Evolutionary conservation across 1,140 invertebrate species (phyloP).

Genomic region (Drosophila oshimai): DNA sequence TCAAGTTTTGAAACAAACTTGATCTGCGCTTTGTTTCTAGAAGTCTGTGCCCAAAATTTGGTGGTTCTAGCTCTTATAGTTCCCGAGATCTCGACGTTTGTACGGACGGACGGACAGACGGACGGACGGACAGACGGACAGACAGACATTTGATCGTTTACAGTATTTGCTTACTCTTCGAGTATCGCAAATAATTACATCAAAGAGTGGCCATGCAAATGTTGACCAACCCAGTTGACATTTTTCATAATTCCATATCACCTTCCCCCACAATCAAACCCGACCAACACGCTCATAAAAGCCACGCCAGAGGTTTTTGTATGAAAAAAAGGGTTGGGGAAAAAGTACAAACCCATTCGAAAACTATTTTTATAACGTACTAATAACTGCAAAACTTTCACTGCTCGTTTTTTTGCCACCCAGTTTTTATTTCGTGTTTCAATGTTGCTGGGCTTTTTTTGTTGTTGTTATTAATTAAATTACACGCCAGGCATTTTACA

Average conservation of each 20-base stretch:
- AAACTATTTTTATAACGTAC: slow-evolving; percentile 77
- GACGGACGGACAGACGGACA: too few species aligned
- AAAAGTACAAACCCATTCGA: slow-evolving; percentile 15
- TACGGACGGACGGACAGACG: too few species aligned
- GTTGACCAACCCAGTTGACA: slow-evolving; percentile 40
- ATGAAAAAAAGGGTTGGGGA: background rate
- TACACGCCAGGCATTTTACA: slow-evolving; percentile 79
- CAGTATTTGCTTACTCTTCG: too few species aligned
- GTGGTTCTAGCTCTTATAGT: too few species aligned
- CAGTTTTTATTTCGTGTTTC: slow-evolving; percentile 34
- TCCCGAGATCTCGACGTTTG: too few species aligned
- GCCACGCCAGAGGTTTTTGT: slow-evolving; percentile 37
- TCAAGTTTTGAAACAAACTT: too few species aligned
- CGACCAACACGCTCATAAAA: slow-evolving; percentile 62
- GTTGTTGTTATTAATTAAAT: slow-evolving; percentile 79
- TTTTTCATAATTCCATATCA: slow-evolving; percentile 47
- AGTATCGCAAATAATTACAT: too few species aligned
- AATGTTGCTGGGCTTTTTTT: slow-evolving; percentile 21
- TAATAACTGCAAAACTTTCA: slow-evolving; percentile 80
- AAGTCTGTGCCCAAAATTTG: too few species aligned
- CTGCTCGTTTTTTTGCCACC: slow-evolving; percentile 69
- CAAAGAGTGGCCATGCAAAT: slow-evolving; percentile 22
- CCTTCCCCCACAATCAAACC: slow-evolving; percentile 16
- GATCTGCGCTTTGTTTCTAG: too few species aligned
- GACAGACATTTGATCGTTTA: too few species aligned